Conservation (phyloP, 2,888 invertebrate genomes). For the Oligia fasciuncula region DNA sequence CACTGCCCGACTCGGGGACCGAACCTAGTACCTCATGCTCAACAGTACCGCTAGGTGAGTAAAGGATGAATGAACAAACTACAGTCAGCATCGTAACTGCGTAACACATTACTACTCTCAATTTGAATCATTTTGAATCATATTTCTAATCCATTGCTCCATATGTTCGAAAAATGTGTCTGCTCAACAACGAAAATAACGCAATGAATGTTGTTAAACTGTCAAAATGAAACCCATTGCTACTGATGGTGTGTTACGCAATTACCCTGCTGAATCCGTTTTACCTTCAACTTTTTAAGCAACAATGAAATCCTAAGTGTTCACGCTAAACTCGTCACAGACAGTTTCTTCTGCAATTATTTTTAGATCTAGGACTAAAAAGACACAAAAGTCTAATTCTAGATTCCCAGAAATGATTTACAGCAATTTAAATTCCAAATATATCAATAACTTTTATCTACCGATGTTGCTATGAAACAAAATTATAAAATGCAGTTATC, state of each 20-base stretch:
- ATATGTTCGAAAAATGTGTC: no score
- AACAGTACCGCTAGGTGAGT: not conserved
- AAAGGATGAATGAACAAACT: not conserved
- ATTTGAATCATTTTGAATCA: no score
- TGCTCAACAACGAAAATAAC: no score
- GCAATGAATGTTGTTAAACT: no score
- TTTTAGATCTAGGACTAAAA: slow-evolving; percentile 64
- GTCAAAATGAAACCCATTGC: no score
- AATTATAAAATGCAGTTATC: slow-evolving; percentile 48
- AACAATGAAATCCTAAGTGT: not conserved
- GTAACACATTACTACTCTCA: no score
- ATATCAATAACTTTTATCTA: slow-evolving; percentile 76
- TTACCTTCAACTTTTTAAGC: not conserved
- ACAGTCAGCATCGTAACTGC: not conserved
- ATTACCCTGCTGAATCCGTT: no score
- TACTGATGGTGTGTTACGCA: no score
- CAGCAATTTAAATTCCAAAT: slow-evolving; percentile 76
- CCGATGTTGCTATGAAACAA: slow-evolving; percentile 64
- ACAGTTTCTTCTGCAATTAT: slow-evolving; percentile 49
- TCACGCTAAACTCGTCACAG: slow-evolving; percentile 22
- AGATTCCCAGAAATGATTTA: slow-evolving; percentile 73
- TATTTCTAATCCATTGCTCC: no score
- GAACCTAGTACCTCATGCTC: not conserved
- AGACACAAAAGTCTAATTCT: slow-evolving; percentile 68
- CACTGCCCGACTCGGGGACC: not conserved